Evolutionary conservation across 2,888 invertebrate genomes (phyloP).

Genomic region (Amblyteles armatorius): DNA sequence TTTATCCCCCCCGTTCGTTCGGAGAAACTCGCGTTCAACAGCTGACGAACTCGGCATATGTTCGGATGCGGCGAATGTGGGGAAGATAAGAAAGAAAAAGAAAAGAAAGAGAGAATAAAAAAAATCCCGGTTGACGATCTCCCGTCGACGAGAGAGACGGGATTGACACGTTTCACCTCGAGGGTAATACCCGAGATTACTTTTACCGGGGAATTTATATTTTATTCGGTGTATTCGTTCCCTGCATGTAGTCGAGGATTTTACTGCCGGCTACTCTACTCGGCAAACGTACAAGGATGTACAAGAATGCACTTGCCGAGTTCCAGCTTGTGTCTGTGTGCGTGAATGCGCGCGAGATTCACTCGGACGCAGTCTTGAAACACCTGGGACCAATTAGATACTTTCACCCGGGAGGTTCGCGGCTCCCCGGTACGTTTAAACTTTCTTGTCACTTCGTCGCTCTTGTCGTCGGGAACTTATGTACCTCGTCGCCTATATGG

Average conservation of each 20-base stretch:
- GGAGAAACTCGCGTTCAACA: slow-evolving; percentile 29
- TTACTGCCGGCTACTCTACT: slow-evolving; percentile 53
- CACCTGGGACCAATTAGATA: slow-evolving; percentile 69
- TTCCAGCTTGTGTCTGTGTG: background rate
- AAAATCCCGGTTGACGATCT: slow-evolving; percentile 8
- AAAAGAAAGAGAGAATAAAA: slow-evolving; percentile 16
- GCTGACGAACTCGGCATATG: slow-evolving; percentile 60
- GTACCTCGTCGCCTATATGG: slow-evolving; percentile 17
- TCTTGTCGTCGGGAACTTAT: slow-evolving; percentile 22
- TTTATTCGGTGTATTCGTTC: slow-evolving; percentile 28
- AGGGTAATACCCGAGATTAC: slow-evolving; percentile 35
- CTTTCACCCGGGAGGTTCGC: slow-evolving; percentile 56
- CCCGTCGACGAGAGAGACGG: slow-evolving; percentile 13
- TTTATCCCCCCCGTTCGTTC: slow-evolving; percentile 4
- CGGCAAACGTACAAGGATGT: slow-evolving; percentile 55
- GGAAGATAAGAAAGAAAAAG: background rate
- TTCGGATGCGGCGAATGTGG: slow-evolving; percentile 21
- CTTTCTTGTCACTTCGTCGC: slow-evolving; percentile 61
- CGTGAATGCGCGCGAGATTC: slow-evolving; percentile 39
- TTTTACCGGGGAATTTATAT: slow-evolving; percentile 52
- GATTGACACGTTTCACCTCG: slow-evolving; percentile 63
- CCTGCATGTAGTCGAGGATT: slow-evolving; percentile 10
- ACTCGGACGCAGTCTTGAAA: slow-evolving; percentile 54
- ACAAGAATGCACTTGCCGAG: slow-evolving; percentile 66
- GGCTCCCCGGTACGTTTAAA: slow-evolving; percentile 20